Conservation (phyloP, 2,888 invertebrate species). For the Oasisia sp. region DNA sequence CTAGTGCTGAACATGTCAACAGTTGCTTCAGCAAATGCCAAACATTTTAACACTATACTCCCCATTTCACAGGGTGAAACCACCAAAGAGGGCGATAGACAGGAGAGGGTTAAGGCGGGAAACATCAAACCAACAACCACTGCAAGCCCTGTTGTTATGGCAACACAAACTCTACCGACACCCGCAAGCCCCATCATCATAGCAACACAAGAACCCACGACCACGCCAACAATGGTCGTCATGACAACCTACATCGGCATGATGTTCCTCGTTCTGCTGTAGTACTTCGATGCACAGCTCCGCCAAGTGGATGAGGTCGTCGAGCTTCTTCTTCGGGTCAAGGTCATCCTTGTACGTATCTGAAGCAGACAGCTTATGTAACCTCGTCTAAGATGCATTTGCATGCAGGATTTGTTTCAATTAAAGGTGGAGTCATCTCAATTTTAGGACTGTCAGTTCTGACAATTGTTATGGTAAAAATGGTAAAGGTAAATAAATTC, state of each 20-base stretch:
- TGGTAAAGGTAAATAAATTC: too few relatives aligned
- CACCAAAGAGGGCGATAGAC: neutral
- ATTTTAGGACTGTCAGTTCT: neutral
- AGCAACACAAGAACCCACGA: neutral
- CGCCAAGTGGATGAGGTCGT: constrained; percentile 95
- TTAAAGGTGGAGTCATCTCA: neutral
- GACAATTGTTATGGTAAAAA: neutral
- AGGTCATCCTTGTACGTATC: constrained; percentile 31
- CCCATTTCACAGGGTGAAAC: neutral
- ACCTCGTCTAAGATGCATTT: neutral
- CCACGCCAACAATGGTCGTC: neutral
- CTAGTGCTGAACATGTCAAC: neutral
- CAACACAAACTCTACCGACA: constrained; percentile 8
- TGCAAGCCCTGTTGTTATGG: constrained; percentile 18
- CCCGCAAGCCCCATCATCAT: neutral
- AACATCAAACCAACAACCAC: constrained; percentile 13
- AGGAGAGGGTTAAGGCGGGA: neutral
- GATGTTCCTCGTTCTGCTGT: constrained; percentile 99
- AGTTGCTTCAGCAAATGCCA: neutral
- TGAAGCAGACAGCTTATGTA: neutral
- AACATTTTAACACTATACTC: neutral
- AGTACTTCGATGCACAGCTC: constrained; percentile 97
- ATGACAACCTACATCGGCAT: constrained; percentile 87
- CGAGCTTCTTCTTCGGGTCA: constrained; percentile 71
- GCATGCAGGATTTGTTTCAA: neutral